Percentiles rank a stretch among this genome's conserved stretches.
phyloP scores from a whole-genome alignment of 2,888 invertebrate species.

The Nemotelus nigrinus region DNA sequence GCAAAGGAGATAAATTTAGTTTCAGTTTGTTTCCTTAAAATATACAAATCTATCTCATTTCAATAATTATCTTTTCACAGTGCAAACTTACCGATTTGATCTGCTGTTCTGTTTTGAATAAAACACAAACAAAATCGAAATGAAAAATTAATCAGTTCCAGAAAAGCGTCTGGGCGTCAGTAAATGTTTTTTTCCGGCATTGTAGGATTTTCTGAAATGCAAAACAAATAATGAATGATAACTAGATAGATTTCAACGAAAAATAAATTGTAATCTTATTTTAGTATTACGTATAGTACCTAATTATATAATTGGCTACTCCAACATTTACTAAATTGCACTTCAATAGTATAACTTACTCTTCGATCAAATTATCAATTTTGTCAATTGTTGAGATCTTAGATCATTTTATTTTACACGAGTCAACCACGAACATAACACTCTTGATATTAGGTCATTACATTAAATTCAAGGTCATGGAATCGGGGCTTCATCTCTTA shows the following conservation, averaged over 20 bases:
- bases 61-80: background rate
- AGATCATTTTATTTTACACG: too few species aligned
- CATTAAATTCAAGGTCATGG: slow-evolving; percentile 32
- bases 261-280: too few species aligned
- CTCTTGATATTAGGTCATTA: slow-evolving; percentile 2
- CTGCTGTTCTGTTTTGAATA: slow-evolving; percentile 6
- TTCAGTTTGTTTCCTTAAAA: too few species aligned
- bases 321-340: background rate
- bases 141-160: background rate
- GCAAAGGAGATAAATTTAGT: too few species aligned
- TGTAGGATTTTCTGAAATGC: slow-evolving; percentile 23
- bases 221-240: background rate
- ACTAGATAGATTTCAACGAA: background rate
- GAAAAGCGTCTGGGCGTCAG: slow-evolving; percentile 7
- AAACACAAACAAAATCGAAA: slow-evolving; percentile 19
- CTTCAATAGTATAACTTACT: background rate
- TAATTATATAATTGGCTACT: background rate
- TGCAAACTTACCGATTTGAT: slow-evolving; percentile 21
- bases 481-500: background rate
- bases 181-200: slow-evolving; percentile 29
- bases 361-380: slow-evolving; percentile 3
- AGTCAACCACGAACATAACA: background rate
- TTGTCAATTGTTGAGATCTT: background rate
- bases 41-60: too few species aligned
- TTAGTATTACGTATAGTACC: too few species aligned